A percentile compares a stretch with the other conserved stretches of the same genome.
These are phyloP conservation scores for Conus betulinus DNA, from an alignment of 1,140 invertebrate genomes.

Conservation along the genomic window DNA sequence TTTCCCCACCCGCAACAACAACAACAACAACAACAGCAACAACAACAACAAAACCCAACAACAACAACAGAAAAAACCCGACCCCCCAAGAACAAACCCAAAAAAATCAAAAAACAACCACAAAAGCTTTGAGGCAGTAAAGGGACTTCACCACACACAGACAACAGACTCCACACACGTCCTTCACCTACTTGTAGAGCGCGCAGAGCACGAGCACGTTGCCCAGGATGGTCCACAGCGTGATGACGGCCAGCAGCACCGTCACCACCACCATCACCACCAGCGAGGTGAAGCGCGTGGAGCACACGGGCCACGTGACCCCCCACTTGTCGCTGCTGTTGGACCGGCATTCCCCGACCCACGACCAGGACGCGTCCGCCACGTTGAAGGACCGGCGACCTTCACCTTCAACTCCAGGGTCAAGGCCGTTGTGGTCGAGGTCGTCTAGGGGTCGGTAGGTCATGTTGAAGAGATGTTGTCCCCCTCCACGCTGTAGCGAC, in stretches of 20 bases:
- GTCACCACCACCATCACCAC: conserved; percentile 61
- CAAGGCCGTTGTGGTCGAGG: neutral
- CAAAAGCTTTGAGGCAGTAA: no score
- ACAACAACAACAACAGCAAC: no score
- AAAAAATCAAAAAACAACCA: no score
- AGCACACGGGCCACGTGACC: conserved; percentile 59
- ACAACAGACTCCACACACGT: no score
- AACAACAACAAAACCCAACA: no score
- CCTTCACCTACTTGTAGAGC: conserved; percentile 52
- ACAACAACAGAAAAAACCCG: no score
- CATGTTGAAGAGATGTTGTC: neutral
- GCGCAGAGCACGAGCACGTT: conserved; percentile 73
- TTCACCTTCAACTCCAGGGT: neutral
- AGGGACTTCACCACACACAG: no score
- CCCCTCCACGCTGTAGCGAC: neutral
- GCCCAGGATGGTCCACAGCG: conserved; percentile 74
- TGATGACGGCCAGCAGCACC: conserved; percentile 65
- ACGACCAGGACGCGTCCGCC: neutral
- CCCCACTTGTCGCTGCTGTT: conserved; percentile 59
- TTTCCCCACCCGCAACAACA: no score
- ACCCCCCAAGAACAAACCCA: no score
- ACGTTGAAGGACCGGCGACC: neutral
- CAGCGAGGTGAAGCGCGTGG: conserved; percentile 63
- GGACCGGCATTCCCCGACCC: conserved; percentile 44
- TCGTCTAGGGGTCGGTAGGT: neutral